phyloP scores from a whole-genome alignment of 2,797 vertebrate species.

The Halcyon smyrnensis region DNA sequence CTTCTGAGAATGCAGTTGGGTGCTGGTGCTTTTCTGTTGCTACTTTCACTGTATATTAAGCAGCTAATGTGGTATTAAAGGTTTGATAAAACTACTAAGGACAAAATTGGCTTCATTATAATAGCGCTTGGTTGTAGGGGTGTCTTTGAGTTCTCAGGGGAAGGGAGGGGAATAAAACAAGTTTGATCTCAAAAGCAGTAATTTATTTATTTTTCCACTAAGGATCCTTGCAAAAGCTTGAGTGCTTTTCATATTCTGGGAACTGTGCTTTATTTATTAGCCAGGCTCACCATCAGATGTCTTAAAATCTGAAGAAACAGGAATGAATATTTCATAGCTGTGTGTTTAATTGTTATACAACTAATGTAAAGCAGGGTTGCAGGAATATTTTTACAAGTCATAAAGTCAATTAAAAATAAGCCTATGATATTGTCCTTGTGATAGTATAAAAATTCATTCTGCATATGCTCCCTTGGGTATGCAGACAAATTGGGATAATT shows the following conservation, averaged over 20 bases:
- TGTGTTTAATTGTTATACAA: slow-evolving; percentile 75
- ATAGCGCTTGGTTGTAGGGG: slow-evolving; percentile 31
- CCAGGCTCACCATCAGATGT: slow-evolving; percentile 65
- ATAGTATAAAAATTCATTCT: slow-evolving; percentile 60
- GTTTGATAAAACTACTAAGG: slow-evolving; percentile 65
- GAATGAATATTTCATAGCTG: slow-evolving; percentile 71
- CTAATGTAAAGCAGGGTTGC: slow-evolving; percentile 62
- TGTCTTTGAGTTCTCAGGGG: slow-evolving; percentile 50
- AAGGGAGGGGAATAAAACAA: slow-evolving; percentile 27
- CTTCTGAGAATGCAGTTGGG: slow-evolving; percentile 17
- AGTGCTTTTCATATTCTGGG: slow-evolving; percentile 68
- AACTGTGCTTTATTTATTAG: slow-evolving; percentile 74
- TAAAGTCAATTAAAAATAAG: slow-evolving; percentile 81
- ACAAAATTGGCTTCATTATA: slow-evolving; percentile 43
- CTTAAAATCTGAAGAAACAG: slow-evolving; percentile 67
- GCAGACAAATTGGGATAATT: slow-evolving; percentile 31
- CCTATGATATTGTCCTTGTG: slow-evolving; percentile 64
- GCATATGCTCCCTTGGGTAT: slow-evolving; percentile 43
- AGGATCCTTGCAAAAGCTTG: background rate
- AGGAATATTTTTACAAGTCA: slow-evolving; percentile 77
- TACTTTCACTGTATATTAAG: slow-evolving; percentile 68
- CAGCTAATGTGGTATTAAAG: slow-evolving; percentile 64
- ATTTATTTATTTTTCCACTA: slow-evolving; percentile 35
- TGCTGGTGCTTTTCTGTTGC: slow-evolving; percentile 5
- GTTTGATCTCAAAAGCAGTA: slow-evolving; percentile 10